These are phyloP conservation scores for Dendrophyllia cribrosa DNA, from an alignment of 64 coral and sea anemone genomes.

Conservation along the genomic window DNA sequence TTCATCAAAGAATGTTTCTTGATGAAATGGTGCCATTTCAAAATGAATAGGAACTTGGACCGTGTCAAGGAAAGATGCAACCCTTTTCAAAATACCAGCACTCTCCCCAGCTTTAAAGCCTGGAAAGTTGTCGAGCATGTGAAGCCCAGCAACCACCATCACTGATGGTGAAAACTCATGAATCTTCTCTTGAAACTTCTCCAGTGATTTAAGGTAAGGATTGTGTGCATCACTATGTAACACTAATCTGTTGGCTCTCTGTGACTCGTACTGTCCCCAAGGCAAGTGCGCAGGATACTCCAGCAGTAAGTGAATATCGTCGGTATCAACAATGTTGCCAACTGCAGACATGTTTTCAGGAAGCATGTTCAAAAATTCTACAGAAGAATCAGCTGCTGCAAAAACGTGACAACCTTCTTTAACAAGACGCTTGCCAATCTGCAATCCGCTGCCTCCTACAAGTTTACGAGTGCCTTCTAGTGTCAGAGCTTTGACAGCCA, in stretches of 20 bases:
- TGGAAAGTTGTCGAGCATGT: conserved; percentile 93
- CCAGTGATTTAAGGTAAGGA: conserved; percentile 84
- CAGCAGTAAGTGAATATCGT: conserved; percentile 82
- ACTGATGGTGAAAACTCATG: conserved; percentile 56
- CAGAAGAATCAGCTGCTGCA: conserved; percentile 62
- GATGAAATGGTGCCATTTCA: conserved; percentile 91
- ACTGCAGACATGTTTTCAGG: conserved; percentile 62
- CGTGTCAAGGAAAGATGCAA: conserved; percentile 70
- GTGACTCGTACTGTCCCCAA: conserved; percentile 82
- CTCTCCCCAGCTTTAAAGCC: conserved; percentile 75
- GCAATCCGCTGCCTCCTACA: conserved; percentile 73
- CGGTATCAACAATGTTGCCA: conserved; percentile 58
- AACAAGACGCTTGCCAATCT: conserved; percentile 73
- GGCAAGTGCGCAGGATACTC: conserved; percentile 76
- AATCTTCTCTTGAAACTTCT: conserved; percentile 61
- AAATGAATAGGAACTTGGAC: conserved; percentile 77
- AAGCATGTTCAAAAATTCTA: conserved; percentile 43
- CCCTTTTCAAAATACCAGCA: conserved; percentile 41
- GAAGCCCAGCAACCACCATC: conserved; percentile 75
- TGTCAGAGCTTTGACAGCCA: conserved; percentile 45
- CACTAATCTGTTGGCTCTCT: conserved; percentile 81
- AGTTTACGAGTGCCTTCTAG: conserved; percentile 60
- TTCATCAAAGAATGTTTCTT: conserved; percentile 81
- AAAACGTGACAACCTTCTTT: conserved; percentile 72
- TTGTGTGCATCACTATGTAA: conserved; percentile 88